phyloP scores from a whole-genome alignment of 2,888 invertebrate genomes.

The Lithophane socia region DNA sequence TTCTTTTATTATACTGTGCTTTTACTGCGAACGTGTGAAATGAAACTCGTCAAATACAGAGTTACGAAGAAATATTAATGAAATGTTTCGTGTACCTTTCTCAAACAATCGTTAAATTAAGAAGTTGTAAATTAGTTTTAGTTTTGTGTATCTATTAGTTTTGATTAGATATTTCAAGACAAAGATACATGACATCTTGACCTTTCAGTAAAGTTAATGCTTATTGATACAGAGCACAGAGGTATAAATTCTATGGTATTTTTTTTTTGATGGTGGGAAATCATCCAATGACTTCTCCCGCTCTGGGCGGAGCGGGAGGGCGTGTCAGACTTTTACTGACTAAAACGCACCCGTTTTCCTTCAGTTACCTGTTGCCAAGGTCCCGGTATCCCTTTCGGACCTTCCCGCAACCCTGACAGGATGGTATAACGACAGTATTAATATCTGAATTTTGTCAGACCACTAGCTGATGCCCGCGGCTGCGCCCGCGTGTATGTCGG shows the following conservation, averaged over 20 bases:
- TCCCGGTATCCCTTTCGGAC: too few species aligned
- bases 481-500: too few species aligned
- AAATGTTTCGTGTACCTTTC: slow-evolving; percentile 8
- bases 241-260: neutral
- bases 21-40: neutral
- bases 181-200: slow-evolving; percentile 1
- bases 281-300: too few species aligned
- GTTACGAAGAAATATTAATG: slow-evolving; percentile 34
- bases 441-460: neutral
- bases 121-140: slow-evolving; percentile 30
- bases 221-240: neutral
- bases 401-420: too few species aligned
- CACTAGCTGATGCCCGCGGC: too few species aligned
- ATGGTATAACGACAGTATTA: too few species aligned
- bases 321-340: too few species aligned
- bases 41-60: neutral
- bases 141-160: slow-evolving; percentile 31
- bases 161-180: slow-evolving; percentile 7
- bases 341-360: too few species aligned
- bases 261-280: too few species aligned
- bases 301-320: too few species aligned
- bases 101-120: slow-evolving; percentile 10
- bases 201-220: neutral
- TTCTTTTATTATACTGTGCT: too few species aligned
- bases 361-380: too few species aligned